Base-by-base conservation (phyloP, 2,797 vertebrate species). In the Steatocranus sp. region DNA sequence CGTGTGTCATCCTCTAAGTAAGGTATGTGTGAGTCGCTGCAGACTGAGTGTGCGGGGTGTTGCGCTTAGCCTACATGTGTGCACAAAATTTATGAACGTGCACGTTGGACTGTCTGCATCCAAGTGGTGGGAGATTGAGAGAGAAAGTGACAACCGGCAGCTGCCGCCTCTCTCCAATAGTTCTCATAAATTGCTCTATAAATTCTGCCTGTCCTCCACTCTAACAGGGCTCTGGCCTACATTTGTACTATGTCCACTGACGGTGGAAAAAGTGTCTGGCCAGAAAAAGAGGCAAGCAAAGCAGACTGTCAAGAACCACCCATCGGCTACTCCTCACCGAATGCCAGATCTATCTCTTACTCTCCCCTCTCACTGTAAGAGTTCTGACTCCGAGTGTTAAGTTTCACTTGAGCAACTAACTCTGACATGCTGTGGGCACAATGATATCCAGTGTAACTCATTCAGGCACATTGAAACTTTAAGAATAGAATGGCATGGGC, bases 131-230 rank as follows among this genome's bases (percentile, higher is more conserved):
- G 32, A 83, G 87, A 87, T 87, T 84, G 87, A 90, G 87, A 85
- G 81, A 79, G 84, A 92, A 85, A 84, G 77, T 79, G 81, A 84
- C 70, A 75, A 61, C 75, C 15, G 34, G 78, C 83, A 81, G 85
- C 82, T 58, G 43, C 81, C 6, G 20, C 78, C 78, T 86, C 84
- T 77, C 53, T 86, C 70, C 84, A 80, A 50, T 83, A 87, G 58
- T 68, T 56, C 53, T 68, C 77, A 79, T 89, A 90, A 89, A 91
- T 86, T 84, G 82, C 38, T 10, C 86, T 49, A 85, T 90, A 90
- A 91, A 90, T 90, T 85, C 61, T 27, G 23, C 10, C 49, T 51
- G 53, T 83, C 76, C 80, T 78, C 75, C 30, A 75, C 82, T 75
- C 51, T 20, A 76, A 18, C 87, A 25, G 50, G 10, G 78, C 75